A percentile compares a stretch with the other conserved stretches of the same genome.
Evolutionary conservation across 2,888 invertebrate species (phyloP).

Genomic region (Hemistola chrysoprasaria): DNA sequence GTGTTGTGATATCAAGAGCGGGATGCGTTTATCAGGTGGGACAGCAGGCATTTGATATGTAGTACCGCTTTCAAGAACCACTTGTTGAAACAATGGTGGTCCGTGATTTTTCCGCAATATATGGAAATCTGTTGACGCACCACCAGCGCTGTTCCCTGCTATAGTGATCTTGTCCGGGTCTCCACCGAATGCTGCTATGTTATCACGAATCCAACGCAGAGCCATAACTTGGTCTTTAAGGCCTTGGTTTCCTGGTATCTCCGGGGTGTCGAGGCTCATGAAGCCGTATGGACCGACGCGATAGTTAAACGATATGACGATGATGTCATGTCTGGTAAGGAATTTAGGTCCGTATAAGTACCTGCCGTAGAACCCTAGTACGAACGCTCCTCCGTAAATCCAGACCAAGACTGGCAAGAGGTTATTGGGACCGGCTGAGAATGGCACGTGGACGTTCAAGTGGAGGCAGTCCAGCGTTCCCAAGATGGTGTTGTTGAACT

Average conservation of each 20-base stretch:
- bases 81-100: constrained; percentile 36
- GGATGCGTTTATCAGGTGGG: constrained; percentile 29
- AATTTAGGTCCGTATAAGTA: constrained; percentile 40
- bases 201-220: too few species aligned
- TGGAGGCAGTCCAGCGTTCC: too few species aligned
- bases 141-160: constrained; percentile 55
- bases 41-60: constrained; percentile 26
- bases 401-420: constrained; percentile 50
- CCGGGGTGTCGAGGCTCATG: too few species aligned
- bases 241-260: too few species aligned
- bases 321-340: constrained; percentile 42
- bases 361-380: constrained; percentile 36
- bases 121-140: too few species aligned
- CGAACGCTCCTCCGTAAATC: constrained; percentile 54
- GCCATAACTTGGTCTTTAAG: too few species aligned
- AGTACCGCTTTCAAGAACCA: too few species aligned
- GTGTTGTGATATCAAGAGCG: constrained; percentile 35
- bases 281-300: too few species aligned
- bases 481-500: constrained; percentile 29
- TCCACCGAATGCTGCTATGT: too few species aligned
- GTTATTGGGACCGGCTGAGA: constrained; percentile 32
- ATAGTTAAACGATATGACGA: too few species aligned
- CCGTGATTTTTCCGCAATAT: constrained; percentile 33
- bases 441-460: constrained; percentile 71
- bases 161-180: too few species aligned